These are phyloP conservation scores for Thryonomys swinderianus DNA, from an alignment of 2,113 vertebrate species.

Conservation along the genomic window DNA sequence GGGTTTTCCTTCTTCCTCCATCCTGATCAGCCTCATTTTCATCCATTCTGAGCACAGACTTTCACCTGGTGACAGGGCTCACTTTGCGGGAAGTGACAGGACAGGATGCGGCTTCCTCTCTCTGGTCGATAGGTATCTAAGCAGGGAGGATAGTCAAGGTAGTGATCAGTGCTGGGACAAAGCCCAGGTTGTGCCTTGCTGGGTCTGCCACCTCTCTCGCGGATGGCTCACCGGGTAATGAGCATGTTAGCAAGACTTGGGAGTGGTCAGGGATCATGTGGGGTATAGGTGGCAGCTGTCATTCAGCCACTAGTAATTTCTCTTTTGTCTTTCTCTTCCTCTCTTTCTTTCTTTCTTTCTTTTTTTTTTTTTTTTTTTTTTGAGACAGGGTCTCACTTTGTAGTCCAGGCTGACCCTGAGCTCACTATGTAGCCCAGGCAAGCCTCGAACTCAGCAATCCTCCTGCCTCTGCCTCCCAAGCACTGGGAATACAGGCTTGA, in stretches of 20 bases:
- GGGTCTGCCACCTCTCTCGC: background rate
- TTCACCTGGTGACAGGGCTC: background rate
- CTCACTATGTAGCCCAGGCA: too few species aligned
- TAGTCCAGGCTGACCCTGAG: too few species aligned
- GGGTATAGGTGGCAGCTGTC: background rate
- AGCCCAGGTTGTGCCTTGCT: background rate
- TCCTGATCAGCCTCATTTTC: background rate
- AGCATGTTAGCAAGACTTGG: background rate
- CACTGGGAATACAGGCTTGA: too few species aligned
- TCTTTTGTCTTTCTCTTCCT: background rate
- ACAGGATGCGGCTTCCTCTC: background rate
- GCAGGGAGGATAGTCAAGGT: background rate
- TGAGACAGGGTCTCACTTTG: too few species aligned
- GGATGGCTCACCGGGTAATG: background rate
- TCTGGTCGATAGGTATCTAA: background rate
- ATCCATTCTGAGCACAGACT: background rate
- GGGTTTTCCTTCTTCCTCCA: background rate
- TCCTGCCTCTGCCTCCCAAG: too few species aligned
- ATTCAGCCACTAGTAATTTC: background rate
- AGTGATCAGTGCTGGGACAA: background rate
- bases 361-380: too few species aligned
- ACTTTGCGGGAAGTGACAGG: background rate
- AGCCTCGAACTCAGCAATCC: too few species aligned
- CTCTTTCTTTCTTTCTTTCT: background rate
- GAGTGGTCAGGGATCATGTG: background rate